These are phyloP conservation scores for Uropetala carovei DNA, from an alignment of 2,888 invertebrate genomes.

Conservation along the genomic window DNA sequence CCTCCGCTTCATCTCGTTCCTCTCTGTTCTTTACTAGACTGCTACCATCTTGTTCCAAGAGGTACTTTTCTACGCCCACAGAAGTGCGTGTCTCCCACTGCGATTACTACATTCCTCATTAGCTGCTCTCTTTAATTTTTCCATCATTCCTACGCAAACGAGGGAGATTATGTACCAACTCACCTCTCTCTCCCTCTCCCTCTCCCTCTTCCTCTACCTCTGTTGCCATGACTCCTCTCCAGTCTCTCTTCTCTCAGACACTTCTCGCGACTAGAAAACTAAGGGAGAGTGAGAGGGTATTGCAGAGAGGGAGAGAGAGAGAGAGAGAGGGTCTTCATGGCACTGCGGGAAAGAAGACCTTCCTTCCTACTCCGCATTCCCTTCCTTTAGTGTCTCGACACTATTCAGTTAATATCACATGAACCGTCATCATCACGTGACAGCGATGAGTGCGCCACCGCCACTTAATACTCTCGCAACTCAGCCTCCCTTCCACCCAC, in stretches of 20 bases:
- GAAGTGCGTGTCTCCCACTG: not conserved
- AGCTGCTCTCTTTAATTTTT: slow-evolving; percentile 5
- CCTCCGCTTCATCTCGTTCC: not conserved
- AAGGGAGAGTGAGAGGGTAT: too few relatives aligned
- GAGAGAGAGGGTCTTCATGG: not conserved
- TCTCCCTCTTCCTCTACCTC: too few relatives aligned
- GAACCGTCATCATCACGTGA: slow-evolving; percentile 29
- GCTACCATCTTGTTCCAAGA: too few relatives aligned
- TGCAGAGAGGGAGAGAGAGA: not conserved
- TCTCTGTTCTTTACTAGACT: too few relatives aligned
- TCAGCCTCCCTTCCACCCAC: too few relatives aligned
- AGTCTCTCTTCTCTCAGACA: too few relatives aligned
- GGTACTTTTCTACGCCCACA: not conserved
- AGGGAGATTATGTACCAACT: too few relatives aligned
- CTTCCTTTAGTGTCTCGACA: not conserved
- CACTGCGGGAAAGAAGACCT: not conserved
- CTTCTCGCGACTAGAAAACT: too few relatives aligned
- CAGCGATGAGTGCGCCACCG: slow-evolving; percentile 23
- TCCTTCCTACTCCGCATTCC: not conserved
- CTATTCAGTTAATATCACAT: slow-evolving; percentile 19
- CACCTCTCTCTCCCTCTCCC: too few relatives aligned
- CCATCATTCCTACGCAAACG: not conserved
- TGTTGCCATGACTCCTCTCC: too few relatives aligned
- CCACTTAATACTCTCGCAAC: not conserved
- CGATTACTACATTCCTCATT: not conserved